phyloP scores from a whole-genome alignment of 2,797 vertebrate genomes.

The Enteromius treurensis region DNA sequence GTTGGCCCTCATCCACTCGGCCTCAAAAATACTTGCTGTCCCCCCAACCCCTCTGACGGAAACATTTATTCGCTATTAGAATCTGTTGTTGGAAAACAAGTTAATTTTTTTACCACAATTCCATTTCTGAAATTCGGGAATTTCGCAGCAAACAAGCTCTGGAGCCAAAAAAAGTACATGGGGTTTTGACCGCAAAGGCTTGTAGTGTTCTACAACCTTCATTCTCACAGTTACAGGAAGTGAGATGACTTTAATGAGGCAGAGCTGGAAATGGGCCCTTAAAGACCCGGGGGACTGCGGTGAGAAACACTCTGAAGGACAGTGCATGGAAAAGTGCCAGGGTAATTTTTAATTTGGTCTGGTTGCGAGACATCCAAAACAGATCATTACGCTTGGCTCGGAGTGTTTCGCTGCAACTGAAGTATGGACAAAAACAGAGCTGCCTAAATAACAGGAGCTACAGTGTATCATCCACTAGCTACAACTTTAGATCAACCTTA shows the following conservation, averaged over 20 bases:
- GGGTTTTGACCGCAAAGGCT: constrained; percentile 45
- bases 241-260: constrained; percentile 59
- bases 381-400: constrained; percentile 47
- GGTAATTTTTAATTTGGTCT: constrained; percentile 53
- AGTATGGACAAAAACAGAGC: constrained; percentile 41
- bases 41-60: not conserved
- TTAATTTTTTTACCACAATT: constrained; percentile 56
- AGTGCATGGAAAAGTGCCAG: constrained; percentile 45
- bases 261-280: constrained; percentile 52
- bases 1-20: constrained; percentile 56
- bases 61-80: constrained; percentile 56
- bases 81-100: constrained; percentile 27
- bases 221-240: constrained; percentile 55
- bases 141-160: constrained; percentile 60
- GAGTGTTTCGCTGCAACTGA: constrained; percentile 37
- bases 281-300: constrained; percentile 44
- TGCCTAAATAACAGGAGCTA: constrained; percentile 31
- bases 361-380: constrained; percentile 52
- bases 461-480: not conserved
- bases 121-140: constrained; percentile 61
- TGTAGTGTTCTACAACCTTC: constrained; percentile 44
- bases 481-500: not conserved
- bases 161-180: constrained; percentile 60
- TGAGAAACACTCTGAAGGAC: constrained; percentile 35
- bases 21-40: constrained; percentile 45